Percentiles rank a stretch among this genome's conserved stretches.
Evolutionary conservation across 2,797 vertebrate species (phyloP).

Genomic region (Antrozous pallidus): DNA sequence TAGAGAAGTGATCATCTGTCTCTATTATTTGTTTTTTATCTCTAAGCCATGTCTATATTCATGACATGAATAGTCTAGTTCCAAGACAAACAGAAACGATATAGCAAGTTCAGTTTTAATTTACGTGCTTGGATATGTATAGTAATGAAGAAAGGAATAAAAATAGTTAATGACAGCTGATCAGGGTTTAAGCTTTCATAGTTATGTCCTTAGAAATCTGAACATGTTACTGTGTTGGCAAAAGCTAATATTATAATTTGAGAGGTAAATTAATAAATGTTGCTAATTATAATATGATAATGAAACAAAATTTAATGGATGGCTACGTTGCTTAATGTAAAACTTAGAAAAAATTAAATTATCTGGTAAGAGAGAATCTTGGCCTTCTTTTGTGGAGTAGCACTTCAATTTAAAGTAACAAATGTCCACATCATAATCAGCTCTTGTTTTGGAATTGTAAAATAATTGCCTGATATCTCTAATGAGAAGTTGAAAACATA

Average conservation of each 20-base stretch:
- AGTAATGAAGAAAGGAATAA: background rate
- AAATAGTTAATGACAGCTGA: conserved; percentile 32
- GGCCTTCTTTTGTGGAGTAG: background rate
- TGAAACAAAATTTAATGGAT: conserved; percentile 37
- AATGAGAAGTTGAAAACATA: conserved; percentile 25
- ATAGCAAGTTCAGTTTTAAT: background rate
- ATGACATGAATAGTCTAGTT: background rate
- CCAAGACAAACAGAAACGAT: background rate
- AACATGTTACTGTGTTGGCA: background rate
- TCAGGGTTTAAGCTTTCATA: background rate
- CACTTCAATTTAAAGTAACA: conserved; percentile 1
- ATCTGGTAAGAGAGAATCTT: conserved; percentile 6
- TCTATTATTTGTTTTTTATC: background rate
- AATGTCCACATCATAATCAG: background rate
- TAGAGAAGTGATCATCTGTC: conserved; percentile 14
- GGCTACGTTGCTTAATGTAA: conserved; percentile 13
- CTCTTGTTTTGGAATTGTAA: conserved; percentile 44
- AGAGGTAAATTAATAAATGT: conserved; percentile 23
- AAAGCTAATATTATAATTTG: conserved; percentile 36
- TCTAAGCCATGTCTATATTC: background rate
- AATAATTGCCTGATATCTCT: conserved; percentile 42
- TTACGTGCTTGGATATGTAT: background rate
- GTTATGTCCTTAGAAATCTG: conserved; percentile 42
- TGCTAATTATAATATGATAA: conserved; percentile 45
- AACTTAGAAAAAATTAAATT: conserved; percentile 46